Evolutionary conservation across 2,888 invertebrate genomes (phyloP), one percentile per base, ranked within the genome.

Genomic region (Oasisia sp.): DNA sequence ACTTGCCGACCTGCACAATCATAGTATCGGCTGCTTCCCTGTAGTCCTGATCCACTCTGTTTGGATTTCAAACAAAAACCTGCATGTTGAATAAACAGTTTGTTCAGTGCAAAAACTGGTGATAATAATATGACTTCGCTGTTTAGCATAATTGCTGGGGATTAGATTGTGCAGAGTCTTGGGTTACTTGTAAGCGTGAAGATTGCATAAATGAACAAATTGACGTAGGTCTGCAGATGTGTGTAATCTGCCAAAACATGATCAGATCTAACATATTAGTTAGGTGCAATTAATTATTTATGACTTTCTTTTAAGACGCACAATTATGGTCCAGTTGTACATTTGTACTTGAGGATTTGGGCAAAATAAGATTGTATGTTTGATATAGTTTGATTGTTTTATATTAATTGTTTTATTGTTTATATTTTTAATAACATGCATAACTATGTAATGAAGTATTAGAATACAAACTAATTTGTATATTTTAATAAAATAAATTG

Each of bases 61-160:
- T 74, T 74, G n/a, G n/a, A 74, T 74, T 74, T 74, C 74, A 74
- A 74, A 74, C 74, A 74, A 74, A 74, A 74, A 74, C 74, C 74
- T 74, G 74, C 27, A 74, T 19, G 74, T 74, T 74, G 74, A 74
- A 74, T 74, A 74, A 74, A 74, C 74, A 74, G 74, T 74, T 74
- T 74, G 74, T 74, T 74, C 74, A 74, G 3, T 74, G 74, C 74
- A 74, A 74, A 74, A 74, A 74, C 74, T 27, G 74, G 74, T 27
- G 38, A 38, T 74, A 27, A 74, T 74, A 74, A 74, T 74, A 74
- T 74, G 74, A 74, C 74, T 74, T 74, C 27, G 74, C 74, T 74
- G 74, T 74, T 74, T 74, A 74, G 74, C 74, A 74, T 74, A 74
- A 74, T 74, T 74, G 74, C 19, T 74, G 27, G 74, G 56, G 74